Evolutionary conservation across 2,888 invertebrate genomes (phyloP).

Genomic region (Leuctra nigra): DNA sequence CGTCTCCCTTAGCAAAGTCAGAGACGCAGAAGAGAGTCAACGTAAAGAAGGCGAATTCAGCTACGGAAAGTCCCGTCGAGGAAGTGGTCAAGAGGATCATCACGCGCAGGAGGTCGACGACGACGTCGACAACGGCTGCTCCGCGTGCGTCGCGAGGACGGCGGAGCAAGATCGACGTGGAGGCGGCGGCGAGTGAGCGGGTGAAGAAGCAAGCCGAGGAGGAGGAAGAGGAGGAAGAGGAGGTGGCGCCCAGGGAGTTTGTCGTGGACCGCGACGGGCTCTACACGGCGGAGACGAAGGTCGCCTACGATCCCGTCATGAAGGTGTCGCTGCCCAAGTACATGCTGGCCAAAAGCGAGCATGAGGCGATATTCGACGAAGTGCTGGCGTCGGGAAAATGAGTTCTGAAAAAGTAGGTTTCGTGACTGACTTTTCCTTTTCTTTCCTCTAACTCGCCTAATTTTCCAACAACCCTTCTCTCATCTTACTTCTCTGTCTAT

Average conservation of each 20-base stretch:
- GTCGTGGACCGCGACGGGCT: conserved; percentile 50
- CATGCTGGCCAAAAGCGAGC: conserved; percentile 60
- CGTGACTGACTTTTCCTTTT: neutral
- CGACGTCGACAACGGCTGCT: neutral
- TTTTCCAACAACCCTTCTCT: too few relatives aligned
- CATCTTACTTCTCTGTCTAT: too few relatives aligned
- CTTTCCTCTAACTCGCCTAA: too few relatives aligned
- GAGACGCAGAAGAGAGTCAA: conserved; percentile 21
- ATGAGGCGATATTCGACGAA: conserved; percentile 59
- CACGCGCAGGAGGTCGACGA: too few relatives aligned
- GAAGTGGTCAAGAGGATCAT: too few relatives aligned
- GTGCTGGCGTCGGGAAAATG: conserved; percentile 34
- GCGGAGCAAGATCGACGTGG: neutral
- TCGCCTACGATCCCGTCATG: conserved; percentile 55
- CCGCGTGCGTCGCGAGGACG: neutral
- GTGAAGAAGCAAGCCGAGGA: conserved; percentile 33
- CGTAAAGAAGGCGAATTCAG: conserved; percentile 21
- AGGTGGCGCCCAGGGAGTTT: conserved; percentile 35
- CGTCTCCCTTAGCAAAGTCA: neutral
- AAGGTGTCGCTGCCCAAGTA: conserved; percentile 59
- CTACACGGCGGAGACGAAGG: conserved; percentile 59
- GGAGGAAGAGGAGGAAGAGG: conserved; percentile 30
- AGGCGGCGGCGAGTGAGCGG: neutral
- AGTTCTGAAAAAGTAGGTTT: neutral
- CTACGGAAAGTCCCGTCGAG: conserved; percentile 15